Conservation (phyloP, 2,888 invertebrate genomes). For the Phlogophora meticulosa region DNA sequence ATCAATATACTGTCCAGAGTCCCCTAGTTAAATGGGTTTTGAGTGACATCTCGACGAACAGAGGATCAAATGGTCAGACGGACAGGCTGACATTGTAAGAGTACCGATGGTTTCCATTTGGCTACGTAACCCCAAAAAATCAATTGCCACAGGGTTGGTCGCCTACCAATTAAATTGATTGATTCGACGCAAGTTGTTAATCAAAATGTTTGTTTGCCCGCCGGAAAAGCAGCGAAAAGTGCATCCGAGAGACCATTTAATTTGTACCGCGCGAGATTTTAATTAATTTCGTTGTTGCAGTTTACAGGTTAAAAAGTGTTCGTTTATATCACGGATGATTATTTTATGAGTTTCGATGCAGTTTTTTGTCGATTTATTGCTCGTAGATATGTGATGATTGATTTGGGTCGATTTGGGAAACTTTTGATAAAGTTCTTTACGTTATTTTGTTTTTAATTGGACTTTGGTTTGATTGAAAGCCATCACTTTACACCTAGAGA, state of each 20-base stretch:
- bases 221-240: conserved; percentile 72
- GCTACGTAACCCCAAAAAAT: conserved; percentile 15
- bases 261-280: conserved; percentile 73
- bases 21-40: no score
- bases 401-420: not conserved
- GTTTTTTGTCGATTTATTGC: not conserved
- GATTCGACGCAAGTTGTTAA: conserved; percentile 78
- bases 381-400: not conserved
- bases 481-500: no score
- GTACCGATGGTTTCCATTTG: no score
- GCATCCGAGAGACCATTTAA: conserved; percentile 76
- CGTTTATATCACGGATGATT: conserved; percentile 36
- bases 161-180: conserved; percentile 80
- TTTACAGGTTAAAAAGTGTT: conserved; percentile 54
- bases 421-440: no score
- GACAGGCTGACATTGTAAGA: no score
- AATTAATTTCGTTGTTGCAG: conserved; percentile 71
- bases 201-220: conserved; percentile 76
- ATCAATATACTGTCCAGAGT: no score
- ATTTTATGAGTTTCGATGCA: conserved; percentile 19
- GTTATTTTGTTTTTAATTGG: not conserved
- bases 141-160: conserved; percentile 39
- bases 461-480: no score
- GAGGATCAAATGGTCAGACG: no score
- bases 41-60: no score